Evolutionary conservation across 2,113 vertebrate genomes (phyloP).

Genomic region (Plecotus auritus): DNA sequence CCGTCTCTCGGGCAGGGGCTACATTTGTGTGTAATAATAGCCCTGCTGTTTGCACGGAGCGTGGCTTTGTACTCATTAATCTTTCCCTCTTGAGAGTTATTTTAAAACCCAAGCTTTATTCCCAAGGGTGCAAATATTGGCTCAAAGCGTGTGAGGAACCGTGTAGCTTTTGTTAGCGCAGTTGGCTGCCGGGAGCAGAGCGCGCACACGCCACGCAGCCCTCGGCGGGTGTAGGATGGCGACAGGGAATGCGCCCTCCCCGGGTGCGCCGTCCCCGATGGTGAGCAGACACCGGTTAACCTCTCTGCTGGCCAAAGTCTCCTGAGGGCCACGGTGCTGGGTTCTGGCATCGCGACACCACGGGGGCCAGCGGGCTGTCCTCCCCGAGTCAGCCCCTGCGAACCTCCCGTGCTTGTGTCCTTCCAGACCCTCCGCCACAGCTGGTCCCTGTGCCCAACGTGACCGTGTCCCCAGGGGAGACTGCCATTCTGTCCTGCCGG

Average conservation of each 20-base stretch:
- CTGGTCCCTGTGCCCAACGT: constrained; percentile 83
- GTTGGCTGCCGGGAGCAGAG: neutral
- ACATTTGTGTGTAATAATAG: fast-evolving
- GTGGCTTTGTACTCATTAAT: fast-evolving
- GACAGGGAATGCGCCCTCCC: fast-evolving
- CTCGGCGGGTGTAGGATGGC: fast-evolving
- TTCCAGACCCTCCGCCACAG: constrained; percentile 85
- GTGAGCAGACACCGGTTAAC: neutral
- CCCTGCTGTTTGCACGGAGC: neutral
- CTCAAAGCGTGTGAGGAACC: neutral
- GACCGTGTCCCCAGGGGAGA: constrained; percentile 82
- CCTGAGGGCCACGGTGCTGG: neutral
- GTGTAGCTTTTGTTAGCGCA: neutral
- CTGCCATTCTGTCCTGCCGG: constrained; percentile 84
- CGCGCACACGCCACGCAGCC: fast-evolving
- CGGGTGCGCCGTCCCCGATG: fast-evolving
- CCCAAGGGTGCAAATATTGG: neutral
- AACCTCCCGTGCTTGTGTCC: neutral
- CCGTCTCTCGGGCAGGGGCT: neutral
- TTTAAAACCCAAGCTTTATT: neutral
- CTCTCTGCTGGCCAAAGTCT: fast-evolving
- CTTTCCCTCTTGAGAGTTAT: neutral
- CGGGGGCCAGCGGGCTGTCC: neutral
- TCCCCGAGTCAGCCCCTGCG: neutral
- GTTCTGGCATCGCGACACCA: neutral